phyloP scores from a whole-genome alignment of 2,113 vertebrate species.

The Onychostoma macrolepis region DNA sequence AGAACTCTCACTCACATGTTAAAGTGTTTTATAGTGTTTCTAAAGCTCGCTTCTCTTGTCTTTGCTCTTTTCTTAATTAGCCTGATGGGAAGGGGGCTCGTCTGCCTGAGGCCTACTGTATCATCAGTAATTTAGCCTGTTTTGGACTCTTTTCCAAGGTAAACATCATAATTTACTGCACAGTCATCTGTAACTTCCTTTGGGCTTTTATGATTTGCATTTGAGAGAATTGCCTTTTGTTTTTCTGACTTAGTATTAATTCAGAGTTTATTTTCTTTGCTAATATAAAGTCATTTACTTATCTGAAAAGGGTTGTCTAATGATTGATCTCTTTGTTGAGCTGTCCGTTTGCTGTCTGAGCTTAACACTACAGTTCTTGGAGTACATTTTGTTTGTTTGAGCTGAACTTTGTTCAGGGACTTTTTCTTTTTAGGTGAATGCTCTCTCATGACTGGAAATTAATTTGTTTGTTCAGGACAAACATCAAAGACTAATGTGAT shows the following conservation, averaged over 20 bases:
- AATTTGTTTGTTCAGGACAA: slow-evolving; percentile 29
- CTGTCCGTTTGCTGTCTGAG: neutral
- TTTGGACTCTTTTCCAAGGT: slow-evolving; percentile 96
- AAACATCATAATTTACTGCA: neutral
- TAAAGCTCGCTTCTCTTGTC: neutral
- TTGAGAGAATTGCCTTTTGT: neutral
- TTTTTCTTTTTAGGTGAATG: neutral
- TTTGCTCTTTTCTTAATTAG: slow-evolving; percentile 65
- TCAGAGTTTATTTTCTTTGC: neutral
- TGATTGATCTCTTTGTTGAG: neutral
- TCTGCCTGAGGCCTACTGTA: slow-evolving; percentile 92
- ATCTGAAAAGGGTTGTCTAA: neutral
- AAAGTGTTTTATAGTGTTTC: neutral
- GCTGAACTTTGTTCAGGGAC: slow-evolving; percentile 25
- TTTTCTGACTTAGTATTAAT: neutral
- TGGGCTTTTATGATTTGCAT: neutral
- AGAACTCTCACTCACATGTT: neutral
- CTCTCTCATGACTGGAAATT: neutral
- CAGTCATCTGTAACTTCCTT: neutral
- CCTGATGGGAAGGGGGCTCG: slow-evolving; percentile 84
- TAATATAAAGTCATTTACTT: neutral
- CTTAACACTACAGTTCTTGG: neutral
- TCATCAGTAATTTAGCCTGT: slow-evolving; percentile 93
- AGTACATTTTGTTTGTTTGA: neutral
- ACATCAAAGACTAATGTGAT: neutral